Evolutionary conservation across 2,797 vertebrate species (phyloP).

Genomic region (Botia kubotai): DNA sequence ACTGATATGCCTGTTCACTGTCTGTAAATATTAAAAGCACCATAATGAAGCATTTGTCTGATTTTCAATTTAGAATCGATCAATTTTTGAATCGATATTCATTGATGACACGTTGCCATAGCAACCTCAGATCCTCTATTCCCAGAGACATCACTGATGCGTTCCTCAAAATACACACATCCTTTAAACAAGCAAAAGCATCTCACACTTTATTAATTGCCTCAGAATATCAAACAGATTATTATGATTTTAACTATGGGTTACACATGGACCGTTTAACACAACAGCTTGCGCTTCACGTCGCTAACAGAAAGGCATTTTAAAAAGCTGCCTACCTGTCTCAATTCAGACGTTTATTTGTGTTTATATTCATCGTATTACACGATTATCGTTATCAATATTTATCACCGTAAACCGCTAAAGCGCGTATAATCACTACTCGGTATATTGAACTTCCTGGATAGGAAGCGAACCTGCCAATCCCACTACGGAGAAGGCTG

Average conservation of each 20-base stretch:
- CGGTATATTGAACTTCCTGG: constrained; percentile 26
- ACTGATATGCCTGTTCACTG: too few species aligned
- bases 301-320: constrained; percentile 20
- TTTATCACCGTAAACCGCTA: neutral
- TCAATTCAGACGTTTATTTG: constrained; percentile 22
- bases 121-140: constrained; percentile 13
- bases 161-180: neutral
- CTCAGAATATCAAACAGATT: neutral
- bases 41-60: too few species aligned
- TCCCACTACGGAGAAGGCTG: neutral
- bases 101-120: constrained; percentile 35
- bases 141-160: neutral
- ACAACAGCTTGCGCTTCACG: constrained; percentile 2
- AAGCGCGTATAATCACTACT: constrained; percentile 14
- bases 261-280: neutral
- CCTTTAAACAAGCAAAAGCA: neutral
- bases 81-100: too few species aligned
- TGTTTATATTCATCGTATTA: constrained; percentile 16
- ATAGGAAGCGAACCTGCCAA: constrained; percentile 1
- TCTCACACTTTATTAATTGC: too few species aligned
- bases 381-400: neutral
- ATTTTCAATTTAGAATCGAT: too few species aligned
- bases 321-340: constrained; percentile 40
- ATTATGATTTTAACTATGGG: neutral
- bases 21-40: too few species aligned